These are phyloP conservation scores for Drosophila kikkawai DNA, from an alignment of 1,140 invertebrate genomes.

Conservation along the genomic window DNA sequence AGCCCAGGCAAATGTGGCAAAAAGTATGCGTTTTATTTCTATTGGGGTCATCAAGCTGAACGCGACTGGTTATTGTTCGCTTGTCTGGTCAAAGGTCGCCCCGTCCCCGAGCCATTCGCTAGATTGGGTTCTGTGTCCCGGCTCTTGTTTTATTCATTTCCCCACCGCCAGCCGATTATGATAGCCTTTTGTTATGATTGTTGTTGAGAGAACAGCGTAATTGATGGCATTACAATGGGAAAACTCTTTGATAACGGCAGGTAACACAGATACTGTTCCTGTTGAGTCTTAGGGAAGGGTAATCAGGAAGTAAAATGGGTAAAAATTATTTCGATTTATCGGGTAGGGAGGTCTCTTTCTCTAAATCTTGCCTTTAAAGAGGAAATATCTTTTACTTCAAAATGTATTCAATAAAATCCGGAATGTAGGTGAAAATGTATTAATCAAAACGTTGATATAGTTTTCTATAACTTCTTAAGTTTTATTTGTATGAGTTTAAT, in stretches of 20 bases:
- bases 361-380: not conserved
- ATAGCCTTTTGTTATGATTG: slow-evolving; percentile 48
- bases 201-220: slow-evolving; percentile 35
- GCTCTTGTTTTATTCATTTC: slow-evolving; percentile 41
- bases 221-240: slow-evolving; percentile 31
- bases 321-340: not conserved
- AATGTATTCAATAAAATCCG: not conserved
- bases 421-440: too few species aligned
- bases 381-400: not conserved
- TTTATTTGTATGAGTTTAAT: too few species aligned
- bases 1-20: slow-evolving; percentile 52
- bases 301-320: not conserved
- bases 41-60: slow-evolving; percentile 78
- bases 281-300: not conserved
- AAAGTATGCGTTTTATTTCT: slow-evolving; percentile 80
- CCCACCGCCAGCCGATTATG: slow-evolving; percentile 40
- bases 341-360: not conserved
- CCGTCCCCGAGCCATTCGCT: slow-evolving; percentile 38
- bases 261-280: slow-evolving; percentile 10
- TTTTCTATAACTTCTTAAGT: too few species aligned
- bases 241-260: slow-evolving; percentile 24
- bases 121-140: slow-evolving; percentile 44
- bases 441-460: too few species aligned
- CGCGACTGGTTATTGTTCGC: slow-evolving; percentile 69
- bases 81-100: slow-evolving; percentile 61